phyloP scores from a whole-genome alignment of 2,888 invertebrate genomes.

The Ormyrus rosae region DNA sequence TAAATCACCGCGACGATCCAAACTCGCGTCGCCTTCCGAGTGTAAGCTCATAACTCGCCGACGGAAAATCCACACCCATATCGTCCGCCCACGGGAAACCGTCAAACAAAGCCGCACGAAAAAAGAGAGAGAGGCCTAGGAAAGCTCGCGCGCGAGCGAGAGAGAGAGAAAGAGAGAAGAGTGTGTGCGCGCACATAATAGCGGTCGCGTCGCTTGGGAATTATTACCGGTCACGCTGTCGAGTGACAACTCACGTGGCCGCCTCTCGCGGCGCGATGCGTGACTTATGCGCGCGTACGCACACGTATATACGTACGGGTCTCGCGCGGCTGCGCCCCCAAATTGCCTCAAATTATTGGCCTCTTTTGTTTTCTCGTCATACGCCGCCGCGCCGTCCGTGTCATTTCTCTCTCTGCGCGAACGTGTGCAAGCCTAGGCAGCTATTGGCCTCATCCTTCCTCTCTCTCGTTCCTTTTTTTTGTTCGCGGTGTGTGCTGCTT shows the following conservation, averaged over 20 bases:
- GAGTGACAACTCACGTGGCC: conserved; percentile 20
- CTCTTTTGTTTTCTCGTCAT: conserved; percentile 75
- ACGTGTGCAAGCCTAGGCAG: not conserved
- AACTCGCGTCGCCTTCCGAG: too few species aligned
- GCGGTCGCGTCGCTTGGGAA: too few species aligned
- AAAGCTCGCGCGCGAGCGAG: conserved; percentile 16
- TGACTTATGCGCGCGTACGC: conserved; percentile 55
- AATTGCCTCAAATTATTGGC: conserved; percentile 75
- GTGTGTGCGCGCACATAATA: not conserved
- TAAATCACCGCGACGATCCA: too few species aligned
- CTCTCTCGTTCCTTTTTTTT: not conserved
- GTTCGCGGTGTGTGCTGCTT: not conserved
- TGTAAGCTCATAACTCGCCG: too few species aligned
- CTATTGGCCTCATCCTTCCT: not conserved
- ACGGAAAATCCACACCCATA: too few species aligned
- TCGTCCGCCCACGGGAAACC: too few species aligned
- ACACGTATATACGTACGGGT: conserved; percentile 61
- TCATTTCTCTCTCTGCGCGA: conserved; percentile 63
- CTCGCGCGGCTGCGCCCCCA: conserved; percentile 73
- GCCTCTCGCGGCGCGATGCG: conserved; percentile 43
- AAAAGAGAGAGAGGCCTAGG: too few species aligned
- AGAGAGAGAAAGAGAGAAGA: not conserved
- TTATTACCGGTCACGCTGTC: not conserved
- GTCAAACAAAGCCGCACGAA: too few species aligned
- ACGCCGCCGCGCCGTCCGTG: conserved; percentile 70